Evolutionary conservation across 2,888 invertebrate species (phyloP), one percentile per base, ranked within the genome.

Genomic region (Leptopilina myrica): DNA sequence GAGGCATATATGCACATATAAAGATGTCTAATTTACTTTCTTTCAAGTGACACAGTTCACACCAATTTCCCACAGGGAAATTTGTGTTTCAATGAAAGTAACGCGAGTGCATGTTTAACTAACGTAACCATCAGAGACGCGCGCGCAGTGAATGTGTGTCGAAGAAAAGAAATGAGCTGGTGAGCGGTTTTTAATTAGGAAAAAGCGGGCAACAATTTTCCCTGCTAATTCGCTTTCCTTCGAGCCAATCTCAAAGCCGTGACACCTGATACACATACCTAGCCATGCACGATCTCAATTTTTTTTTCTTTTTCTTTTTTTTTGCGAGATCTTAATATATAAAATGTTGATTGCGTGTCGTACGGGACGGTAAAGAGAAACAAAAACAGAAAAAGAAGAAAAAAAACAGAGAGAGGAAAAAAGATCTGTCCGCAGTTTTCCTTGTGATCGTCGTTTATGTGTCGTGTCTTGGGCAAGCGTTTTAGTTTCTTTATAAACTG

Each of bases 211-310:
- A 73, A 6, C 75, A 78, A 81, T 82, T 82, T 83, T 83, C 82
- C 82, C 80, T 79, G 78, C 80, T 83, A 80, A 81, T 81, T 83
- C 81, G 81, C 82, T 82, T 83, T 83, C 82, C 82, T 81, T 78
- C 79, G 78, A 78, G 67, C 80, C 49, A 49, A 49, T 49, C 78
- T 79, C 82, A 75, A 14, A 80, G 80, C 83, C 84, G 84, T 81
- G 84, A 82, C 84, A 84, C 80, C 79, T 81, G 84, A 79, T 82
- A 82, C 81, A 84, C 81, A 82, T 84, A 81, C 73, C 76, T 78
- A 82, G 78, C 82, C 78, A 80, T 82, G 82, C 84, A 82, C 80
- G 81, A 77, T 79, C 78, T 56, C 73, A 73, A 56, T 73, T 56
- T 33, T 33, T 33, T 26, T 26, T 26, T 26, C 3, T 26, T 26